Evolutionary conservation across 2,888 invertebrate genomes (phyloP), one percentile per base, ranked within the genome.

Genomic region (Epinotia demarniana): DNA sequence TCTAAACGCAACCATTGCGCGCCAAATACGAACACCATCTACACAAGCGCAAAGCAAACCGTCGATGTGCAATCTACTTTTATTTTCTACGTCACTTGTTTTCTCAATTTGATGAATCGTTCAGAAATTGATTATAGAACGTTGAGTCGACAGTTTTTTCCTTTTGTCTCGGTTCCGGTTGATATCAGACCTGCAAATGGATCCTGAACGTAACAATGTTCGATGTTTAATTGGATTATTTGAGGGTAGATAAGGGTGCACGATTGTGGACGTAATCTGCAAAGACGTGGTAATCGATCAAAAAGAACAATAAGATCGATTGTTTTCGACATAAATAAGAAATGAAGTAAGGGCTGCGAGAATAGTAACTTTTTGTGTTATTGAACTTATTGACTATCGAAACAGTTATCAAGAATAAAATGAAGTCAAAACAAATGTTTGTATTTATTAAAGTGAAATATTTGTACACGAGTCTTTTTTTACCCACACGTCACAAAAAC

Each of bases 71-170:
- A 55, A n/a, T 12, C 43, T 18, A 70, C 63, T 27, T 46, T 71
- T 75, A 60, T 75, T 75, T 75, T 18, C 19, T 23, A 13, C 43
- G 69, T 71, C 70, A 43, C 75, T 80, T 79, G 81, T 83, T 80
- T 81, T 79, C 76, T 66, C 77, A 72, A 78, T 79, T 68, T 81
- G 82, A 81, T 82, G 81, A 81, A 82, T 80, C 82, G 81, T 82
- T 79, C 83, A 82, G 84, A 87, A 87, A 91, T 90, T 91, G 88
- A 92, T 91, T 90, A 87, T 86, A 83, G 84, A 88, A 86, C 77
- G 88, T 87, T 90, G 90, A 89, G 86, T 90, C 86, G 85, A 86
- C 91, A 87, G 82, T 89, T 91, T 90, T 33, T 89, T 81, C 81
- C 81, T 87, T 85, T 88, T 87, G 85, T 87, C 86, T 83, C 79